phyloP scores from a whole-genome alignment of 2,888 invertebrate genomes.

The Pherbina coryleti region DNA sequence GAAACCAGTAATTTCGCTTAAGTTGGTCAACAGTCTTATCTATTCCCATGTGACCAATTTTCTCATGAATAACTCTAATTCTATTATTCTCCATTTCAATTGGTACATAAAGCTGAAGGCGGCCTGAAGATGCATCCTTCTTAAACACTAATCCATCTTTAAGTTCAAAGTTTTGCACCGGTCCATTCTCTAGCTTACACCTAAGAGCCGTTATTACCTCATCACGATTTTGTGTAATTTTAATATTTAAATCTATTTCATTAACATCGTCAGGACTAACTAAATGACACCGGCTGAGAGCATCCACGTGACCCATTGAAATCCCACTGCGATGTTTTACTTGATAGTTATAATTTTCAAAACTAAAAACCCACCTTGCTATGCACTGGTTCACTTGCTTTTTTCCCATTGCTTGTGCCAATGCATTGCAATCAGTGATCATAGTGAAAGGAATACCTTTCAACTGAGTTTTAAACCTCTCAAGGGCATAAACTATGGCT shows the following conservation, averaged over 20 bases:
- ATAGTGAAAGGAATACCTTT: no score
- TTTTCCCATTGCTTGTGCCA: no score
- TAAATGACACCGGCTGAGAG: background rate
- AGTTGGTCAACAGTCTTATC: no score
- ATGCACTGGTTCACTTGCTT: no score
- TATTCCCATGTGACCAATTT: constrained; percentile 21
- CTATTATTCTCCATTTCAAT: constrained; percentile 29
- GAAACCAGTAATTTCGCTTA: constrained; percentile 32
- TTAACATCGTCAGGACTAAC: no score
- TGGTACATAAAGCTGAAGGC: background rate
- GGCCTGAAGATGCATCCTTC: background rate
- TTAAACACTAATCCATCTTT: constrained; percentile 29
- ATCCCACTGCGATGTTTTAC: background rate
- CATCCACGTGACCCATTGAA: background rate
- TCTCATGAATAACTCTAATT: constrained; percentile 22
- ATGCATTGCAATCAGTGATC: no score
- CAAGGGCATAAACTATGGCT: no score
- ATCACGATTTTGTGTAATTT: constrained; percentile 16
- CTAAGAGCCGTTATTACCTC: background rate
- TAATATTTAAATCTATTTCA: no score
- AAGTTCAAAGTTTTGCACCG: constrained; percentile 13
- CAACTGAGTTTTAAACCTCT: no score
- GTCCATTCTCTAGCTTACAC: constrained; percentile 15
- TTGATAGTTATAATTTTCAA: background rate
- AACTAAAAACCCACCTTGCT: no score